Conservation (phyloP, 2,888 invertebrate species). For the Anarsia innoxiella region DNA sequence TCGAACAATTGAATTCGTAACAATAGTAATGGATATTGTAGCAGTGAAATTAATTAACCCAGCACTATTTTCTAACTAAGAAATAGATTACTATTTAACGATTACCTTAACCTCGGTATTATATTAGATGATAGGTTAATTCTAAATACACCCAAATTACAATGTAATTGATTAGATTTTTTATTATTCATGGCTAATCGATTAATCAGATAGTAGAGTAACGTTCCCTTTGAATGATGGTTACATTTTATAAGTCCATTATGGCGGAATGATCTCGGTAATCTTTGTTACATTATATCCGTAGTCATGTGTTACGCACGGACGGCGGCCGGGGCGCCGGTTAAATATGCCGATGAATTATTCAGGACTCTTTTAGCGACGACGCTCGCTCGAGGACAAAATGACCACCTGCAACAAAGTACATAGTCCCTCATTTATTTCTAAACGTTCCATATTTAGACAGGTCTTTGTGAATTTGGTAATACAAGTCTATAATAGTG, state of each 20-base stretch:
- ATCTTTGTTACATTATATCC: slow-evolving; percentile 37
- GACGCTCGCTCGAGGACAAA: slow-evolving; percentile 40
- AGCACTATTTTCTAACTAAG: neutral
- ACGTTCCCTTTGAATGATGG: slow-evolving; percentile 7
- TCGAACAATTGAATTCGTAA: slow-evolving; percentile 12
- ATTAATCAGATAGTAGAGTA: slow-evolving; percentile 13
- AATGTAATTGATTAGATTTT: no score
- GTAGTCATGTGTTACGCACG: slow-evolving; percentile 33
- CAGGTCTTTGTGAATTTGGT: slow-evolving; percentile 20
- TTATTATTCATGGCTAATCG: slow-evolving; percentile 9
- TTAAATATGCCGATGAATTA: slow-evolving; percentile 68
- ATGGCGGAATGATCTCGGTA: slow-evolving; percentile 21
- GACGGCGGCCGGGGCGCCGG: slow-evolving; percentile 41
- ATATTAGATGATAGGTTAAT: no score
- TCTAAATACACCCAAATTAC: no score
- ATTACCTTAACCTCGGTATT: no score
- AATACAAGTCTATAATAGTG: slow-evolving; percentile 31
- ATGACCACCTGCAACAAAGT: slow-evolving; percentile 67
- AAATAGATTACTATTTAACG: no score
- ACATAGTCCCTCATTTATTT: slow-evolving; percentile 56
- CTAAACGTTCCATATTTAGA: slow-evolving; percentile 39
- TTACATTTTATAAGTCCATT: slow-evolving; percentile 10
- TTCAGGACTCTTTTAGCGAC: slow-evolving; percentile 64
- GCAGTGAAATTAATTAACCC: slow-evolving; percentile 1
- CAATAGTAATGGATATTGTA: slow-evolving; percentile 1